Base-by-base conservation (phyloP, 2,888 invertebrate genomes). In the Tachystola acroxantha region DNA sequence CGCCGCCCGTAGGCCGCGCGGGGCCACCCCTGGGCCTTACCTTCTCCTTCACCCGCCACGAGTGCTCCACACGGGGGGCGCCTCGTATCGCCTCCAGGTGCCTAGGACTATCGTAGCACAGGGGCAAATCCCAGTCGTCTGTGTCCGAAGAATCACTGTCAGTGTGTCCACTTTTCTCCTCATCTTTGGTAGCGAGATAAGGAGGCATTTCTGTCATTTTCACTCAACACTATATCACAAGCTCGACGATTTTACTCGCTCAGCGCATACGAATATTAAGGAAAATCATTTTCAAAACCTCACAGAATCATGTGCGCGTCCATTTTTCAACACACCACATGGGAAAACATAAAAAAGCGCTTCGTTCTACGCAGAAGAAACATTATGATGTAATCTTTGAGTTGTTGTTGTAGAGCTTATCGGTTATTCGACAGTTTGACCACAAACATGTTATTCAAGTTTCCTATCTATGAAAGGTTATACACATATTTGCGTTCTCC, bases 31-130 rank as follows among this genome's bases (percentile, higher is more conserved):
- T n/a, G n/a, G 4, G 22, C 19, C 24, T 66, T 73, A 95, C 95
- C 89, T 96, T 91, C 71, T 96, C 96, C 72, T 96, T 96, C 88
- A 97, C 95, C 55, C 97, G 89, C 97, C 97, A 98, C 46, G 93
- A 91, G 60, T 95, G 94, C 57, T 95, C 94, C 39, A 89, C 89
- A 61, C 96, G 95, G 30, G 86, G 82, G 22, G 71, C 67, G 6
- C 82, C 85, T 50, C 80, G 79, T 45, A 87, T 84, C 36, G 75
- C 68, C 56, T 86, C 87, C 38, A 67, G 57, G 50, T 88, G 87
- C 53, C 95, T 89, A 42, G 91, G 91, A 67, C 92, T 89, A 59
- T 89, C 89, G 67, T 93, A 96, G 53, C 93, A 91, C 45, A 94
- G 70, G 33, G 93, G 92, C 64, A 93, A 84, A 71, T 90, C 89